These are phyloP conservation scores for Hiodon alosoides DNA, from an alignment of 2,113 vertebrate species.

Conservation along the genomic window DNA sequence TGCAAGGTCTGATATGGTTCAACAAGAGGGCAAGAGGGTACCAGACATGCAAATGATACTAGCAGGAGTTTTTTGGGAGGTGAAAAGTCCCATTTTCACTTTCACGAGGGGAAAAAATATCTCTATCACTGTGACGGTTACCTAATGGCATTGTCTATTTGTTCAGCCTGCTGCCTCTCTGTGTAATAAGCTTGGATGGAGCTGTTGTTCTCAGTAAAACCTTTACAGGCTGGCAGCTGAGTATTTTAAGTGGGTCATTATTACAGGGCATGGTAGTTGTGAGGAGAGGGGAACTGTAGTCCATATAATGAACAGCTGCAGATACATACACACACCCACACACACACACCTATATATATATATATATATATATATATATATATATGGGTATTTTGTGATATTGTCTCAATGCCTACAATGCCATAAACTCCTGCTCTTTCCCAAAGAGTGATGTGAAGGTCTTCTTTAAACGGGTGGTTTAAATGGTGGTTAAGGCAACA, in stretches of 20 bases:
- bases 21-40: conserved; percentile 31
- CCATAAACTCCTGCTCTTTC: too few species aligned
- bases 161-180: neutral
- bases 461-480: too few species aligned
- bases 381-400: too few species aligned
- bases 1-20: conserved; percentile 22
- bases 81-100: conserved; percentile 17
- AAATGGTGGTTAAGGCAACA: too few species aligned
- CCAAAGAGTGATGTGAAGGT: too few species aligned
- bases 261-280: neutral
- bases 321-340: too few species aligned
- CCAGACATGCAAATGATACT: conserved; percentile 26
- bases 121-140: neutral
- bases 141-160: neutral
- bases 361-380: too few species aligned
- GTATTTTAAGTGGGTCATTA: neutral
- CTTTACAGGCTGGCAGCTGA: neutral
- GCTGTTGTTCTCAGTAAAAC: neutral
- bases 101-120: neutral
- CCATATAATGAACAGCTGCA: neutral
- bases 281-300: neutral
- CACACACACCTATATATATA: too few species aligned
- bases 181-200: neutral
- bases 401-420: too few species aligned
- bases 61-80: conserved; percentile 8